Base-by-base conservation (phyloP, 1,140 invertebrate genomes). In the Brachionus asplanchnoidis region DNA sequence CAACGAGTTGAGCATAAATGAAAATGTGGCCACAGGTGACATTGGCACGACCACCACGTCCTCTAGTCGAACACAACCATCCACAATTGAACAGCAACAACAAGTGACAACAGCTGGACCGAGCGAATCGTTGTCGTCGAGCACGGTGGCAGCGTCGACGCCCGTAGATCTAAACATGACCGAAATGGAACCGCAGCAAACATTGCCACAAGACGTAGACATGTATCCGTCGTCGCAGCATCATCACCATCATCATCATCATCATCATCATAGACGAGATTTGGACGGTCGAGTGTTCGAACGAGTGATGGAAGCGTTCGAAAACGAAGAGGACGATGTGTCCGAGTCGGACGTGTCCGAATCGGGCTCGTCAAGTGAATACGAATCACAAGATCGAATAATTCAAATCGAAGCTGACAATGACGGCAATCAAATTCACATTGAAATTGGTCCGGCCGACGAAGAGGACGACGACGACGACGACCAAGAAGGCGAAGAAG, bases 401-500 rank as follows among this genome's bases (percentile, higher is more conserved):
- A 82, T 82, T 65, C 79, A 82, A 17, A 82, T 82, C 12, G 79
- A 82, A 23, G 36, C 53, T n/a, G 79, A 82, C 40, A 68, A 68
- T 28, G 53, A 82, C 40, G 53, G 65, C 32, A 82, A 65, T 82
- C 50, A 82, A 42, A 82, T 82, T 65, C 79, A 82, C 42, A 82
- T 82, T 32, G 79, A 68, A 60, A 82, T 68, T 11, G 79, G 53
- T n/a, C 53, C 20, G 53, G 70, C 44, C 23, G 85, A 85, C 17
- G 56, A 84, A 3, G 60, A 66, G 36, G 79, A 50, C 2, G 85
- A 78, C 0, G 26, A 84, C 12, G 80, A 91, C 6, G 85, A 78
- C 7, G 26, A 84, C 17, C 60, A 91, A 2, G 90, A 91, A 82
- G 92, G 91, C 0, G 91, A 93, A 84, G 93, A 92, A 8, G 93